These are phyloP conservation scores for Mechanitis mazaeus DNA, from an alignment of 2,888 invertebrate genomes.

Conservation along the genomic window DNA sequence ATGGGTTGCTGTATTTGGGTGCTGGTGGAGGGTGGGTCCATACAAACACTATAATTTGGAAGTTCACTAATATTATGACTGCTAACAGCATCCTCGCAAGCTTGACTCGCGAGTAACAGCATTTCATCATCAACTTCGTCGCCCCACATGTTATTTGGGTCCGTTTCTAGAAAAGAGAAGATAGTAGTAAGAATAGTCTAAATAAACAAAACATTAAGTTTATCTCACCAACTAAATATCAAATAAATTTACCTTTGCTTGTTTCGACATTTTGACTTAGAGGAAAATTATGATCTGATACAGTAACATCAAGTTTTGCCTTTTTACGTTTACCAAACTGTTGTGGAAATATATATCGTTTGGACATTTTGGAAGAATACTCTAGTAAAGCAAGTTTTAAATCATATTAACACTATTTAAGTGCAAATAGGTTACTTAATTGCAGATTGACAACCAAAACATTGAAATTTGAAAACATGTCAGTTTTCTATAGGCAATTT, in stretches of 20 bases:
- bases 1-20: constrained; percentile 49
- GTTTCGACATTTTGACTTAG: constrained; percentile 56
- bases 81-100: constrained; percentile 58
- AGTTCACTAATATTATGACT: constrained; percentile 38
- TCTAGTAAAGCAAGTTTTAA: constrained; percentile 10
- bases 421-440: no score
- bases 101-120: constrained; percentile 66
- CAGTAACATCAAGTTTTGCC: constrained; percentile 59
- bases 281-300: constrained; percentile 67
- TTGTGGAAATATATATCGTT: constrained; percentile 53
- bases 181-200: neutral
- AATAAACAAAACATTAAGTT: neutral
- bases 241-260: constrained; percentile 43
- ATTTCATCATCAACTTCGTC: constrained; percentile 71
- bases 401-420: no score
- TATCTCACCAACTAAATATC: constrained; percentile 15
- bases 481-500: no score
- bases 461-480: no score
- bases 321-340: constrained; percentile 60
- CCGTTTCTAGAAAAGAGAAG: constrained; percentile 30
- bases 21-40: constrained; percentile 60
- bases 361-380: constrained; percentile 49
- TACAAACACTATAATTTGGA: constrained; percentile 59
- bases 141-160: constrained; percentile 54
- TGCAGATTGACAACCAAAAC: no score